Evolutionary conservation across 2,888 invertebrate genomes (phyloP).

Genomic region (Aphrophora alni): DNA sequence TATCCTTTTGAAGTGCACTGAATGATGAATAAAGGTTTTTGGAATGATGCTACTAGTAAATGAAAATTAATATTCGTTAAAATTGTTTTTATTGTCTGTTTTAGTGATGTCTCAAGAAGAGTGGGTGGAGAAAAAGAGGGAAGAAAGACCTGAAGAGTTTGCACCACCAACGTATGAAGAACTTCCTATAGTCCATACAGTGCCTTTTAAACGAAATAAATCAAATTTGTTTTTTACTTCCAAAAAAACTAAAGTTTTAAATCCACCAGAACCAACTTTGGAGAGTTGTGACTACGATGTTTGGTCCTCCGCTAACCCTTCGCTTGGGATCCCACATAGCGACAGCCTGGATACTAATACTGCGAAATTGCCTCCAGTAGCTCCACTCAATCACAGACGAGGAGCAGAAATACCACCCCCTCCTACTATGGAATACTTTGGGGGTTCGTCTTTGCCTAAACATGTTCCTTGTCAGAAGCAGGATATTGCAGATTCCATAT

Average conservation of each 20-base stretch:
- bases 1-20: no score
- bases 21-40: no score
- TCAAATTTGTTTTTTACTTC: conserved; percentile 19
- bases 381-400: not conserved
- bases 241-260: conserved; percentile 6
- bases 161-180: conserved; percentile 65
- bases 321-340: not conserved
- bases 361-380: not conserved
- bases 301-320: not conserved
- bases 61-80: no score
- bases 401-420: conserved; percentile 70
- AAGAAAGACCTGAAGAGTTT: conserved; percentile 76
- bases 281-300: not conserved
- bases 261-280: not conserved
- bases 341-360: not conserved
- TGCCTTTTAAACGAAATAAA: conserved; percentile 4
- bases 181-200: not conserved
- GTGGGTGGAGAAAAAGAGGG: conserved; percentile 77
- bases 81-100: conserved; percentile 34
- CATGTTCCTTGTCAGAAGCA: conserved; percentile 46
- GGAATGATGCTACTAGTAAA: no score
- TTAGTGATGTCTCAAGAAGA: conserved; percentile 75
- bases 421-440: conserved; percentile 53
- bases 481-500: conserved; percentile 62
- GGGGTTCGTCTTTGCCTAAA: conserved; percentile 58